Evolutionary conservation across 2,113 vertebrate genomes (phyloP).

Genomic region (Ailuropoda melanoleuca): DNA sequence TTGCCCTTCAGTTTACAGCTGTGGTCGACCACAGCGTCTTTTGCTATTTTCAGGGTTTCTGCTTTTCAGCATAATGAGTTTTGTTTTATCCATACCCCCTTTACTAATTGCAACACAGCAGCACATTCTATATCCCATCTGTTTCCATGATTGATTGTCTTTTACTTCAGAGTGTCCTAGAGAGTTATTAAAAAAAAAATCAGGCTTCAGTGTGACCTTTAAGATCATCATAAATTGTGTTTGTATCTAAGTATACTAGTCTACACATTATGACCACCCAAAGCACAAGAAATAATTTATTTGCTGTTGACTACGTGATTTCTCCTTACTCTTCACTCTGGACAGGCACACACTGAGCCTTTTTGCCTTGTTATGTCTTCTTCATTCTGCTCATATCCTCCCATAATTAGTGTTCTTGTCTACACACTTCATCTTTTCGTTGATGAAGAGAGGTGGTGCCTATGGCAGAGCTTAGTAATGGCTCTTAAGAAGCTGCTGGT

Average conservation of each 20-base stretch:
- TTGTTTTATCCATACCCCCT: constrained; percentile 38
- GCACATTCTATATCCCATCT: constrained; percentile 69
- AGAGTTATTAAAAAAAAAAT: constrained; percentile 44
- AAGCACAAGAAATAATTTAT: background rate
- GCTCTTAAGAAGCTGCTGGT: background rate
- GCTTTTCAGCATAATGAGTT: constrained; percentile 62
- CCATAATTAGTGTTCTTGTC: background rate
- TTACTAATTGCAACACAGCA: constrained; percentile 69
- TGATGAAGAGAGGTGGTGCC: background rate
- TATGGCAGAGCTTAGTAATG: background rate
- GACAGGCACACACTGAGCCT: background rate
- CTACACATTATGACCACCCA: background rate
- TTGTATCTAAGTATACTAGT: background rate
- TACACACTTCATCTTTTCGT: background rate
- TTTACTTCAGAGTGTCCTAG: constrained; percentile 54
- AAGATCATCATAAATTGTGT: constrained; percentile 40
- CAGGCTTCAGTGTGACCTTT: constrained; percentile 59
- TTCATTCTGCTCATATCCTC: background rate
- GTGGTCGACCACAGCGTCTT: constrained; percentile 38
- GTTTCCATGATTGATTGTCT: constrained; percentile 74
- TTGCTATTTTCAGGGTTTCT: constrained; percentile 40
- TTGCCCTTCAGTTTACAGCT: constrained; percentile 63
- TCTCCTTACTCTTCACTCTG: background rate
- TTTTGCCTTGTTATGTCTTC: background rate
- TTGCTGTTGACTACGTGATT: background rate